Evolutionary conservation across 2,888 invertebrate genomes (phyloP).

Genomic region (Philereme vetulata): DNA sequence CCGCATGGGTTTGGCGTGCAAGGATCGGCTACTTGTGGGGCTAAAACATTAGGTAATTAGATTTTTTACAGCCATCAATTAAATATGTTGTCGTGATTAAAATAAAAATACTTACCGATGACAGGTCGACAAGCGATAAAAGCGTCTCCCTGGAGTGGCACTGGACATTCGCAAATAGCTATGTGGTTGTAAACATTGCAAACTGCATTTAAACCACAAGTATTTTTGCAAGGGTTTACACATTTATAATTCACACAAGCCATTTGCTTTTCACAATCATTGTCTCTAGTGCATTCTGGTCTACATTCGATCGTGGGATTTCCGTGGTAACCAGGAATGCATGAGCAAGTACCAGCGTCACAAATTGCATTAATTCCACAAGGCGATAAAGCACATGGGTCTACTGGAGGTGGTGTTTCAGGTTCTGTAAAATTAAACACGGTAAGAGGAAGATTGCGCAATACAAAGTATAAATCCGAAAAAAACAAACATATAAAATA

Average conservation of each 20-base stretch:
- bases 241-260: slow-evolving; percentile 90
- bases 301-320: slow-evolving; percentile 88
- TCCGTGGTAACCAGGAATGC: slow-evolving; percentile 85
- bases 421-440: slow-evolving; percentile 51
- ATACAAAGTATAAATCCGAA: background rate
- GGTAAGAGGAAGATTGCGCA: background rate
- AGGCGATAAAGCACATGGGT: slow-evolving; percentile 85
- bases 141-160: slow-evolving; percentile 90
- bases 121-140: slow-evolving; percentile 87
- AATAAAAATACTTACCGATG: slow-evolving; percentile 60
- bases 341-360: slow-evolving; percentile 84
- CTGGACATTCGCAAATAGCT: slow-evolving; percentile 89
- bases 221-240: slow-evolving; percentile 88
- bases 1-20: slow-evolving; percentile 89
- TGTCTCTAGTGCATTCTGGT: slow-evolving; percentile 89
- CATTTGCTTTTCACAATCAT: slow-evolving; percentile 88
- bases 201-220: slow-evolving; percentile 88
- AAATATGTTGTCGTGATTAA: background rate
- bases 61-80: background rate
- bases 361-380: slow-evolving; percentile 87
- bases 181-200: slow-evolving; percentile 91
- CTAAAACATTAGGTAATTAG: slow-evolving; percentile 43
- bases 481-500: background rate
- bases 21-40: slow-evolving; percentile 71
- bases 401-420: slow-evolving; percentile 58